These are phyloP conservation scores for Aspidoscelis tigris DNA, from an alignment of 2,113 vertebrate species.

Conservation along the genomic window DNA sequence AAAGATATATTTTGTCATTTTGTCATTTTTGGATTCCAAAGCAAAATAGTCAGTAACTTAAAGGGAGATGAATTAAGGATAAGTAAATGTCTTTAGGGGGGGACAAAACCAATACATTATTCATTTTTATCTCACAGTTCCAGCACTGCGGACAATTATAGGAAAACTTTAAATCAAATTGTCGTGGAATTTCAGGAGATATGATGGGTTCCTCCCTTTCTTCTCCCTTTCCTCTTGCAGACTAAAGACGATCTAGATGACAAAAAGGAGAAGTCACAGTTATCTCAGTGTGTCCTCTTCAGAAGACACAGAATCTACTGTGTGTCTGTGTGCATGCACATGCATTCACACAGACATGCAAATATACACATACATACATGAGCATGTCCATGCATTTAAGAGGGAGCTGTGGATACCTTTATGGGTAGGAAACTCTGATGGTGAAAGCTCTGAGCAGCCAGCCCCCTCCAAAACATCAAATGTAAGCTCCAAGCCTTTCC, in stretches of 20 bases:
- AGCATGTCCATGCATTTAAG: no score
- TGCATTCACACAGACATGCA: no score
- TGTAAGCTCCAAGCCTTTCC: no score
- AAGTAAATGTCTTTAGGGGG: not conserved
- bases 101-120: not conserved
- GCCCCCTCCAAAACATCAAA: no score
- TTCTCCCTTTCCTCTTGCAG: not conserved
- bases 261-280: no score
- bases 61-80: not conserved
- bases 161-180: not conserved
- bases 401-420: no score
- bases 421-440: no score
- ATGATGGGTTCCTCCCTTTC: not conserved
- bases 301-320: no score
- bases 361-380: no score
- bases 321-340: no score
- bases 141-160: not conserved
- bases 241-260: not conserved
- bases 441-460: no score
- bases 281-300: no score
- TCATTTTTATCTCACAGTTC: not conserved
- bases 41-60: not conserved
- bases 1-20: constrained; percentile 26
- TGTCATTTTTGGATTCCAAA: constrained; percentile 22
- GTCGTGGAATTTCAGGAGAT: not conserved